Conservation (phyloP, 2,113 vertebrate genomes). For the Phrynocephalus versicolor region DNA sequence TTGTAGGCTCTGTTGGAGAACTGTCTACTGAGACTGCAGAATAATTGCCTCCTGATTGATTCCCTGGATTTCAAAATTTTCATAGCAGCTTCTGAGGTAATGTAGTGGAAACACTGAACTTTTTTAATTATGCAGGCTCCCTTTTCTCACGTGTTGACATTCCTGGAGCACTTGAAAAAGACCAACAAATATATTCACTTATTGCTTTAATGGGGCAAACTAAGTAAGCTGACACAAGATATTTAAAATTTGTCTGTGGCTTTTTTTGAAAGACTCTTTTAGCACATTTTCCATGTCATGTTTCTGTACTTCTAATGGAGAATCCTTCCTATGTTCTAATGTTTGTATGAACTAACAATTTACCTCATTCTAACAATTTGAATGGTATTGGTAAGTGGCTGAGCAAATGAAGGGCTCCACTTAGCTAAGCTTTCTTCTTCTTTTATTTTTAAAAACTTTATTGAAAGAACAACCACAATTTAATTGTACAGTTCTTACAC, state of each 20-base stretch:
- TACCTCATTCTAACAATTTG: not conserved
- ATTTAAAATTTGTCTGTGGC: not conserved
- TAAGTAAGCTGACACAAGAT: not conserved
- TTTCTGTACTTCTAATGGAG: not conserved
- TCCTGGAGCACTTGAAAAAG: not conserved
- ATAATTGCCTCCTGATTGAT: slow-evolving; percentile 80
- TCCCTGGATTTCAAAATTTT: slow-evolving; percentile 85
- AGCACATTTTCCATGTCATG: not conserved
- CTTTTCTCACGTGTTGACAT: not conserved
- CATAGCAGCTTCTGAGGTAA: slow-evolving; percentile 83
- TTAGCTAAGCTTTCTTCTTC: no score
- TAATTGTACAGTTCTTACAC: no score
- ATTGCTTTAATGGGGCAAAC: fast-evolving
- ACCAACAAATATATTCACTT: not conserved
- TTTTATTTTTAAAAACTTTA: no score
- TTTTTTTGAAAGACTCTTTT: not conserved
- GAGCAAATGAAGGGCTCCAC: not conserved
- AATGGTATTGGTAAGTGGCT: not conserved
- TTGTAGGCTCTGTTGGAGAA: slow-evolving; percentile 84
- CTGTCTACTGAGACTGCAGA: slow-evolving; percentile 81
- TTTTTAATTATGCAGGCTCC: not conserved
- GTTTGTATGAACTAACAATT: not conserved
- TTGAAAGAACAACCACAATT: no score
- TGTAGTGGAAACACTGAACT: slow-evolving; percentile 2
- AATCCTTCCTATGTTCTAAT: not conserved